Evolutionary conservation across 2,888 invertebrate genomes (phyloP).

Genomic region (Acleris emargana): DNA sequence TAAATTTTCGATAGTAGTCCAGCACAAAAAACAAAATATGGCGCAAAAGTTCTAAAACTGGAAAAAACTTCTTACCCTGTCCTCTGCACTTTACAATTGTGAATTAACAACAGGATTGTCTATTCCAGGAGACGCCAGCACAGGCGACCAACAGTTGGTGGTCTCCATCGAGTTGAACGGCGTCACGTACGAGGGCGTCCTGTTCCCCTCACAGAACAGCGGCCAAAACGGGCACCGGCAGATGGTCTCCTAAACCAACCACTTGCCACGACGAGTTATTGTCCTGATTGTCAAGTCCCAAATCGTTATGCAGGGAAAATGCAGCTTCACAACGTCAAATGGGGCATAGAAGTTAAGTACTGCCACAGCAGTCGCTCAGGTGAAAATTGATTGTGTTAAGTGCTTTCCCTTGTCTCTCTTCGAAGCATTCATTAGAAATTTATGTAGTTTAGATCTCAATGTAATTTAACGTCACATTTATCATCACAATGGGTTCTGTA

Average conservation of each 20-base stretch:
- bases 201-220: conserved; percentile 85
- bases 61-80: no score
- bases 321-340: conserved; percentile 20
- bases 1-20: no score
- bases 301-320: conserved; percentile 29
- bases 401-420: conserved; percentile 30
- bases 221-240: conserved; percentile 74
- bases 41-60: no score
- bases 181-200: conserved; percentile 96
- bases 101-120: background rate
- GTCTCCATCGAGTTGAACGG: conserved; percentile 99
- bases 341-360: conserved; percentile 23
- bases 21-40: no score
- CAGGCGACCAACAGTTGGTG: conserved; percentile 93
- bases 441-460: conserved; percentile 36
- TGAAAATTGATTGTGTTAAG: conserved; percentile 15
- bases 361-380: conserved; percentile 1
- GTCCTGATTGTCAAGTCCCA: conserved; percentile 40
- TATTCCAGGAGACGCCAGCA: conserved; percentile 89
- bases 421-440: conserved; percentile 33
- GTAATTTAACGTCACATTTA: conserved; percentile 27
- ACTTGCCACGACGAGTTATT: conserved; percentile 16
- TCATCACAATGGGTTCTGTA: conserved; percentile 30
- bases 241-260: conserved; percentile 69
- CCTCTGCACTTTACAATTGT: no score